Percentiles rank a stretch among this genome's conserved stretches.
Conservation (phyloP, 2,888 invertebrate species). For the Hydroisotoma schaefferi region DNA sequence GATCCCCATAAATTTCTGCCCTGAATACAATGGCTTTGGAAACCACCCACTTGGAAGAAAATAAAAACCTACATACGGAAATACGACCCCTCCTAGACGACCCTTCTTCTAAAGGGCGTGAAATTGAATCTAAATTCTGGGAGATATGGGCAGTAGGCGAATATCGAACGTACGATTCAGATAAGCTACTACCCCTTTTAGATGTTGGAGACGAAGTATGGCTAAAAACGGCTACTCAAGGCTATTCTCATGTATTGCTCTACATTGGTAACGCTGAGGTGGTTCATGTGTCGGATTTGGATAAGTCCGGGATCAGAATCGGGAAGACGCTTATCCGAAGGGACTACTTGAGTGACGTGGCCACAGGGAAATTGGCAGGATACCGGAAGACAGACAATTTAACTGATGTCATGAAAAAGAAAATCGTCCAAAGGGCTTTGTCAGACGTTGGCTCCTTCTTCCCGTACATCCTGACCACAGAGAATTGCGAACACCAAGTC, state of each 20-base stretch:
- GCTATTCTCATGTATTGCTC: conserved; percentile 20
- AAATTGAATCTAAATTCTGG: conserved; percentile 8
- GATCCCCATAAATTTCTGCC: too few species aligned
- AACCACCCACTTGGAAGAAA: neutral
- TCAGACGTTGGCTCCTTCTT: conserved; percentile 15
- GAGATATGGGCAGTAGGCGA: conserved; percentile 22
- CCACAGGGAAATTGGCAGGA: conserved; percentile 12
- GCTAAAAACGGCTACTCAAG: conserved; percentile 14
- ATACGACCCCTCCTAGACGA: neutral
- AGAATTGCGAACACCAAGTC: conserved; percentile 24
- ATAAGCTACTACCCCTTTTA: conserved; percentile 2
- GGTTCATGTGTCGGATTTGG: conserved; percentile 16
- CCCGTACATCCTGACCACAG: conserved; percentile 18
- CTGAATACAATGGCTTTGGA: too few species aligned
- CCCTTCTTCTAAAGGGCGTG: neutral
- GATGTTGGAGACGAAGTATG: conserved; percentile 19
- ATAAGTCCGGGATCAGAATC: conserved; percentile 12
- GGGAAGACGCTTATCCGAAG: conserved; percentile 18
- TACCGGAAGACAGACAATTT: conserved; percentile 10
- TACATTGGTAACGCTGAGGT: conserved; percentile 20
- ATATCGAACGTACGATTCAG: conserved; percentile 3
- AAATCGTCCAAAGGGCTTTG: conserved; percentile 12
- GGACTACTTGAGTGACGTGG: conserved; percentile 14
- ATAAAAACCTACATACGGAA: neutral
- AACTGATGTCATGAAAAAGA: neutral